phyloP scores from a whole-genome alignment of 2,888 invertebrate species.

The Cryptocephalus moraei region DNA sequence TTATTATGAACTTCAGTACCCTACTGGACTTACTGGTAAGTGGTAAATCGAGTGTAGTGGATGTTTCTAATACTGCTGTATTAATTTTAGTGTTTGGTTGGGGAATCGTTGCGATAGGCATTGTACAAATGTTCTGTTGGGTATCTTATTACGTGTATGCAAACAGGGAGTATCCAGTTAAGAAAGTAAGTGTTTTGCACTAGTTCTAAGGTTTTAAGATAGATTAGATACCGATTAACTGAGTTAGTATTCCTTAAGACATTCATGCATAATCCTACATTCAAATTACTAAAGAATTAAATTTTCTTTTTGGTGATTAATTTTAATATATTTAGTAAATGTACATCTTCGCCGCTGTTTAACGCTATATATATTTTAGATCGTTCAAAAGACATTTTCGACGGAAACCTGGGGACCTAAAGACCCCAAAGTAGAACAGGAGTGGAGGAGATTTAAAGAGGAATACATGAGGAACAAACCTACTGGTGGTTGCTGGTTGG shows the following conservation, averaged over 20 bases:
- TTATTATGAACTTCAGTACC: constrained; percentile 36
- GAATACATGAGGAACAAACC: constrained; percentile 4
- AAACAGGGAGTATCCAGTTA: constrained; percentile 20
- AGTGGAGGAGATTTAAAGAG: constrained; percentile 48
- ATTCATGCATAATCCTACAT: too few relatives aligned
- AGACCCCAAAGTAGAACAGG: constrained; percentile 40
- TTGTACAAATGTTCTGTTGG: constrained; percentile 44
- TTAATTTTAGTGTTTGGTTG: constrained; percentile 42
- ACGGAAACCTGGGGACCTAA: constrained; percentile 54
- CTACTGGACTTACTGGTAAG: constrained; percentile 14
- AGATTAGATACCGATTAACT: too few relatives aligned
- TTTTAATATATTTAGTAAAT: too few relatives aligned
- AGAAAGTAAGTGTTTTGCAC: constrained; percentile 5
- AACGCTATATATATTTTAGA: constrained; percentile 28
- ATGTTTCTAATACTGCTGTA: too few relatives aligned
- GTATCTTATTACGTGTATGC: constrained; percentile 29
- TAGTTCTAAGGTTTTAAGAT: too few relatives aligned
- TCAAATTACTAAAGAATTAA: too few relatives aligned
- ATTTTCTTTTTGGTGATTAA: too few relatives aligned
- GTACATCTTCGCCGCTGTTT: neutral
- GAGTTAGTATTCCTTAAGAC: too few relatives aligned
- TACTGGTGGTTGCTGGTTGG: constrained; percentile 50
- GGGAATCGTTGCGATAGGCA: constrained; percentile 40
- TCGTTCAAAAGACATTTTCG: constrained; percentile 37
- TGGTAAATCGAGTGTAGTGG: too few relatives aligned